A percentile compares a stretch with the other conserved stretches of the same genome.
Evolutionary conservation across 2,797 vertebrate genomes (phyloP).

Genomic region (Champsocephalus gunnari): DNA sequence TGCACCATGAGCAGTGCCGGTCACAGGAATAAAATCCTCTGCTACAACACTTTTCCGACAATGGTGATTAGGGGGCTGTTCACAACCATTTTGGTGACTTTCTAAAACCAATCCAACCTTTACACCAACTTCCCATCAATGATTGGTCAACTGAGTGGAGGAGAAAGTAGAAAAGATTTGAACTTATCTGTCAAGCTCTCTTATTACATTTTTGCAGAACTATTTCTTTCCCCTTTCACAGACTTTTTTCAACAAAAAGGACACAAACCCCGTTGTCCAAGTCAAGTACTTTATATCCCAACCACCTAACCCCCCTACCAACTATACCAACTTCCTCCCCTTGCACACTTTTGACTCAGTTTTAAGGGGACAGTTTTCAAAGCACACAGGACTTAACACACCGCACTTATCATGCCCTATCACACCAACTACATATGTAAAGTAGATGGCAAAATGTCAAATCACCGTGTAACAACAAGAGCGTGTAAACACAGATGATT

Average conservation of each 20-base stretch:
- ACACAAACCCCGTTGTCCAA: not conserved
- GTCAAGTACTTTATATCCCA: not conserved
- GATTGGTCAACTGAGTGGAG: not conserved
- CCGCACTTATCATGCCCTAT: not conserved
- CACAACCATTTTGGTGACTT: not conserved
- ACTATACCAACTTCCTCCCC: not conserved
- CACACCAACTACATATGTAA: not conserved
- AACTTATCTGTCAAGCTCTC: not conserved
- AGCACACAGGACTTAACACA: slow-evolving; percentile 1
- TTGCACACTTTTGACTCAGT: not conserved
- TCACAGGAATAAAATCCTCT: not conserved
- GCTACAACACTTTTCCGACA: not conserved
- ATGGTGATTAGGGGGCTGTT: not conserved
- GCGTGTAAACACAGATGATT: slow-evolving; percentile 16
- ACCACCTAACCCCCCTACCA: not conserved
- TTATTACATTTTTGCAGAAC: not conserved
- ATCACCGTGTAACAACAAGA: slow-evolving; percentile 19
- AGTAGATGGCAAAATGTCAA: not conserved
- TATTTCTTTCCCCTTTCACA: too few species aligned
- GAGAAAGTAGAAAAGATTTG: not conserved
- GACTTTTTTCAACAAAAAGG: too few species aligned
- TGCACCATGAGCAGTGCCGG: not conserved
- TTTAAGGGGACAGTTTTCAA: slow-evolving; percentile 9
- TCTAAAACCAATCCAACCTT: not conserved
- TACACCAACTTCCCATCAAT: not conserved